Conservation (phyloP, 1,140 invertebrate species). For the Wiebesia pumilae region DNA sequence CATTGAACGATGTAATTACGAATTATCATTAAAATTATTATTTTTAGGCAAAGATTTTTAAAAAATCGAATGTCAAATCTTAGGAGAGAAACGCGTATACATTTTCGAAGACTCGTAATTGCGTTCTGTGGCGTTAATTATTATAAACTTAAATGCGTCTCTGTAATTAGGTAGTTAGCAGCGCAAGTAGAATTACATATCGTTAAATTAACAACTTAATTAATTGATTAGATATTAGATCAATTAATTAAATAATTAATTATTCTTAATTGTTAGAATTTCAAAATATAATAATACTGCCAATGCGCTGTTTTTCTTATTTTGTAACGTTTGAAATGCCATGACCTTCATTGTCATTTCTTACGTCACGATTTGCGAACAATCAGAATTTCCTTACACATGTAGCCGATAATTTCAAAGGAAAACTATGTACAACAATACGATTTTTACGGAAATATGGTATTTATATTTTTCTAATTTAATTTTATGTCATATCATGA, state of each 20-base stretch:
- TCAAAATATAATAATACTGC: slow-evolving; percentile 45
- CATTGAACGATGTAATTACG: slow-evolving; percentile 65
- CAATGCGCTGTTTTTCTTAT: slow-evolving; percentile 44
- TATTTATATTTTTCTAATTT: slow-evolving; percentile 52
- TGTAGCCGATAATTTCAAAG: slow-evolving; percentile 11
- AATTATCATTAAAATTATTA: slow-evolving; percentile 60
- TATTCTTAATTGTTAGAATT: slow-evolving; percentile 46
- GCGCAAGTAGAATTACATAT: slow-evolving; percentile 53
- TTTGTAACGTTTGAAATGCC: slow-evolving; percentile 49
- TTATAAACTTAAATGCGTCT: slow-evolving; percentile 37
- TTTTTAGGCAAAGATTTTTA: slow-evolving; percentile 59
- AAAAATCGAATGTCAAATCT: slow-evolving; percentile 57
- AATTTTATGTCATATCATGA: slow-evolving; percentile 43
- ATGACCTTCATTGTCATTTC: slow-evolving; percentile 38
- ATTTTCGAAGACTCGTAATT: slow-evolving; percentile 56
- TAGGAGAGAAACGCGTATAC: slow-evolving; percentile 34
- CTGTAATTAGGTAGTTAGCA: slow-evolving; percentile 45
- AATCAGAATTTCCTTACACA: not conserved
- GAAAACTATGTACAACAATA: slow-evolving; percentile 45
- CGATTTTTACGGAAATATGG: slow-evolving; percentile 51
- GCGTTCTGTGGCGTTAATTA: slow-evolving; percentile 65
- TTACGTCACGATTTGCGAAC: slow-evolving; percentile 13
- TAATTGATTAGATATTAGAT: slow-evolving; percentile 30
- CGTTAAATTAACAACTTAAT: slow-evolving; percentile 44
- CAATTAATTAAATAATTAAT: slow-evolving; percentile 40